Percentiles rank a stretch among this genome's conserved stretches.
Evolutionary conservation across 1,140 invertebrate species (phyloP).

Genomic region (Sogatella furcifera): DNA sequence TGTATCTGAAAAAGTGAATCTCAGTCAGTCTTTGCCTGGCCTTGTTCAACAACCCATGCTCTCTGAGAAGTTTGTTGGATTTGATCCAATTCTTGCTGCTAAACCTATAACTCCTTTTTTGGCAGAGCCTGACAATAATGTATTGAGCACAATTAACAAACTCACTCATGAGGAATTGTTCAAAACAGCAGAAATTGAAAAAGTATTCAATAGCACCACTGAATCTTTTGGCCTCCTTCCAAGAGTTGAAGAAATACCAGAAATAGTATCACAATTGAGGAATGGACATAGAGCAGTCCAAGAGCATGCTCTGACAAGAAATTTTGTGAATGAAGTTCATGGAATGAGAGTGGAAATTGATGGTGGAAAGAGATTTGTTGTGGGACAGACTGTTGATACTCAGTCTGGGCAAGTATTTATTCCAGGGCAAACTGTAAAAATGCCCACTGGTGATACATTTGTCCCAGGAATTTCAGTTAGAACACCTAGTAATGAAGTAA

Average conservation of each 20-base stretch:
- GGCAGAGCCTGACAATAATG: constrained; percentile 36
- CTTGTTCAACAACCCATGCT: constrained; percentile 32
- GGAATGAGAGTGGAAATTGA: constrained; percentile 52
- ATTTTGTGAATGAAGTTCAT: constrained; percentile 43
- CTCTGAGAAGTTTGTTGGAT: constrained; percentile 39
- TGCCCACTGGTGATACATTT: constrained; percentile 51
- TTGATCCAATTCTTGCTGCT: constrained; percentile 47
- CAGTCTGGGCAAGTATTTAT: constrained; percentile 38
- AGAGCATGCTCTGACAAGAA: constrained; percentile 35
- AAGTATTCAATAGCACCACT: constrained; percentile 40
- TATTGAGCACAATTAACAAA: constrained; percentile 31
- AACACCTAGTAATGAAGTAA: constrained; percentile 45
- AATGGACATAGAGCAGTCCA: constrained; percentile 32
- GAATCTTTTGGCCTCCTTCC: constrained; percentile 43
- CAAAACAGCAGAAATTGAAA: constrained; percentile 44
- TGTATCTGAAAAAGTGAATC: constrained; percentile 34
- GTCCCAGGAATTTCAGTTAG: constrained; percentile 61
- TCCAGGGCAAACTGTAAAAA: constrained; percentile 55
- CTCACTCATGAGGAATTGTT: constrained; percentile 41
- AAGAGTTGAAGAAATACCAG: constrained; percentile 45
- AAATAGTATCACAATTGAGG: constrained; percentile 47
- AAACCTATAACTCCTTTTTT: constrained; percentile 46
- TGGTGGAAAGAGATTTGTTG: constrained; percentile 41
- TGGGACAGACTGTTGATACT: constrained; percentile 37
- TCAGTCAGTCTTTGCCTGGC: constrained; percentile 27